Evolutionary conservation across 1,140 invertebrate genomes (phyloP).

Genomic region (Drosophila varians): DNA sequence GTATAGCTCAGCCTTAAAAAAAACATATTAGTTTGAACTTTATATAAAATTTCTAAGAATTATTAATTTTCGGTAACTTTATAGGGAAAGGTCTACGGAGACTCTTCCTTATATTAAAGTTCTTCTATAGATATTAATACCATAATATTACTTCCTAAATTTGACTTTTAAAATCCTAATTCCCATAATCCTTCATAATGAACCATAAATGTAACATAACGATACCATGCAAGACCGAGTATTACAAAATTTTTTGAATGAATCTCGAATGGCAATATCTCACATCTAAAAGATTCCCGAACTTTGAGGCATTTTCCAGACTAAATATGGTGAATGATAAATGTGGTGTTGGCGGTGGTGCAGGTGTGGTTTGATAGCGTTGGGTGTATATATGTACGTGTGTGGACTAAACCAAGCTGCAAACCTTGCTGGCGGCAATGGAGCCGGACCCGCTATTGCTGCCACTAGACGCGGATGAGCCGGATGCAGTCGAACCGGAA

Average conservation of each 20-base stretch:
- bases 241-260: too few relatives aligned
- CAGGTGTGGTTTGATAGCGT: constrained; percentile 11
- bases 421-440: constrained; percentile 75
- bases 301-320: background rate
- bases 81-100: too few relatives aligned
- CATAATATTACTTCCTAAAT: too few relatives aligned
- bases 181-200: too few relatives aligned
- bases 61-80: too few relatives aligned
- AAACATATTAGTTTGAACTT: too few relatives aligned
- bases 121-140: too few relatives aligned
- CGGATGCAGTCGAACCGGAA: constrained; percentile 5
- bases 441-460: constrained; percentile 42
- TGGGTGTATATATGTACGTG: constrained; percentile 7
- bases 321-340: background rate
- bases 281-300: background rate
- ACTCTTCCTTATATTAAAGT: too few relatives aligned
- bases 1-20: too few relatives aligned
- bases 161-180: too few relatives aligned
- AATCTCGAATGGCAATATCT: background rate
- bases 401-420: constrained; percentile 35
- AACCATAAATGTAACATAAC: too few relatives aligned
- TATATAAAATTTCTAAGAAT: too few relatives aligned
- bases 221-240: background rate
- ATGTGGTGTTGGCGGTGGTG: constrained; percentile 10
- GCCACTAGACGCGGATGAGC: constrained; percentile 7